Evolutionary conservation across 1,140 invertebrate species (phyloP).

Genomic region (Listronotus oregonensis): DNA sequence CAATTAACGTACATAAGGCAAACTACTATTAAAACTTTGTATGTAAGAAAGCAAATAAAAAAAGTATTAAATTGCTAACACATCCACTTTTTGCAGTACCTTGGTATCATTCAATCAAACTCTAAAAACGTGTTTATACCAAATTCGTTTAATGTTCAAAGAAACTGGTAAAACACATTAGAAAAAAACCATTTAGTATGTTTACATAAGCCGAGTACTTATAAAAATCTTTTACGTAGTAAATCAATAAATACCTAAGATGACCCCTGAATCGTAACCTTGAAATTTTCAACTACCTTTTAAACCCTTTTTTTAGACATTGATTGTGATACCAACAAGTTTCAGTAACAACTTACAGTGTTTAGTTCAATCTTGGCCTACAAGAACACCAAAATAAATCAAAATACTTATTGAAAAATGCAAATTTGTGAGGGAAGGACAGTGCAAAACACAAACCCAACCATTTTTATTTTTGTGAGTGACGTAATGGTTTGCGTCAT

Average conservation of each 20-base stretch:
- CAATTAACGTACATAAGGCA: too few species aligned
- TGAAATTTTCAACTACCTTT: constrained; percentile 25
- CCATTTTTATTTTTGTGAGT: constrained; percentile 41
- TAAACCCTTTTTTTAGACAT: not conserved
- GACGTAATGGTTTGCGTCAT: constrained; percentile 39
- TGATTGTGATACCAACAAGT: not conserved
- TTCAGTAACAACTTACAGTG: constrained; percentile 5
- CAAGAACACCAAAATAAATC: not conserved
- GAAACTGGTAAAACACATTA: too few species aligned
- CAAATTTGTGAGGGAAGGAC: constrained; percentile 5
- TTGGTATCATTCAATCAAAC: not conserved
- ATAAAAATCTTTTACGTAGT: constrained; percentile 33
- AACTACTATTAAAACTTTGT: too few species aligned
- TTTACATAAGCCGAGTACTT: constrained; percentile 3
- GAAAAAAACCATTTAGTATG: not conserved
- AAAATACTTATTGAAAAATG: constrained; percentile 2
- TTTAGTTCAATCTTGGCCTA: not conserved
- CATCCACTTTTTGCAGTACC: not conserved
- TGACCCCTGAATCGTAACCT: constrained; percentile 37
- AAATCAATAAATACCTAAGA: constrained; percentile 34
- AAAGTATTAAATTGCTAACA: too few species aligned
- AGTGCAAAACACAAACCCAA: constrained; percentile 31
- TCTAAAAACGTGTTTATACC: too few species aligned
- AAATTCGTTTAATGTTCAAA: too few species aligned
- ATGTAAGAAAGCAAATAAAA: too few species aligned